Base-by-base conservation (phyloP, 2,113 vertebrate species). In the Peromyscus polionotus region DNA sequence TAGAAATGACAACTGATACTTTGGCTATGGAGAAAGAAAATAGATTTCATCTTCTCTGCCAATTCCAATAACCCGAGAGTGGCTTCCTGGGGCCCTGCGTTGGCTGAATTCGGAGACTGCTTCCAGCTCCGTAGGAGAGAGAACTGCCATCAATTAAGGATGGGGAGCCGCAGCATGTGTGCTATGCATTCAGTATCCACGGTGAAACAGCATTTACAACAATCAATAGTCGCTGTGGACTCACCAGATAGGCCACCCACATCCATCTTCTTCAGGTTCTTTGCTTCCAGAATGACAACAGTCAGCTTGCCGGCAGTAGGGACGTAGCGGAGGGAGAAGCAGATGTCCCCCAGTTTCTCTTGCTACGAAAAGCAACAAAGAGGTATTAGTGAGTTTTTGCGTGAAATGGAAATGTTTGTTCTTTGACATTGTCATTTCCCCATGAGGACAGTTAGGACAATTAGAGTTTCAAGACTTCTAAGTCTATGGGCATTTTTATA, bases 191-290 rank as follows among this genome's bases (percentile, higher is more conserved):
- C 51, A 28, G 63, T 59, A 45, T 76, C 91, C 89, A 33, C 0
- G 14, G 95, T 76, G 22, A 94, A 91, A 84, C 2, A 11, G 65
- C 36, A 75, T 54, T 90, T 22, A 13, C 42, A 85, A 70, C 70
- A 91, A 84, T 97, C 92, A 70, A 84, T 42, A 88, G 75, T 94
- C 97, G 95, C 94, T 39, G 93, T 77, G 85, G 91, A 97, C 98
- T 97, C 98, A 99, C 99, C 99, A 98, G 99, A 99, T 98, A 99
- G 98, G 89, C 99, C 99, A 94, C 99, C 99, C 2, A 99, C 99
- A 51, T 99, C 99, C 99, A 99, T 99, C 98, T 99, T 99, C 99
- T 99, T 99, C 98, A 99, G 99, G 98, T 99, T 99, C 98, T 99
- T 99, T 42, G 99, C 99, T 98, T 99, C 99, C 84, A 99, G 99